phyloP scores from a whole-genome alignment of 2,888 invertebrate species.

The Diploptera punctata region DNA sequence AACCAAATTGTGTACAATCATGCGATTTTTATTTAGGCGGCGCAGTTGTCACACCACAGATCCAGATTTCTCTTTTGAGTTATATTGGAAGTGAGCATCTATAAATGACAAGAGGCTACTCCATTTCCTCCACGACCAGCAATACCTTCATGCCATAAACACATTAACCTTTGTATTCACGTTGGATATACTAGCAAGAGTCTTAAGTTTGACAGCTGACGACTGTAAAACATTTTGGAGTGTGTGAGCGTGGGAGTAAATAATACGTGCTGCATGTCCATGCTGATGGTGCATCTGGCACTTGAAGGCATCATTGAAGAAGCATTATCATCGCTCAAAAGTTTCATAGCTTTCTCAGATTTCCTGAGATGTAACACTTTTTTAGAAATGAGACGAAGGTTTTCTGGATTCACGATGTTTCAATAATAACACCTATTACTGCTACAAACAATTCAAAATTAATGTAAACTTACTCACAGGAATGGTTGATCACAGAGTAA shows the following conservation, averaged over 20 bases:
- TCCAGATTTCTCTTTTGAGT: background rate
- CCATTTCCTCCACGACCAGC: background rate
- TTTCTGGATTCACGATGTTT: background rate
- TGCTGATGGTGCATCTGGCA: background rate
- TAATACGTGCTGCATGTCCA: background rate
- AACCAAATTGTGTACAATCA: conserved; percentile 1
- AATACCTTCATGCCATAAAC: conserved; percentile 4
- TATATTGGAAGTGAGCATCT: background rate
- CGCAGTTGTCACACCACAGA: background rate
- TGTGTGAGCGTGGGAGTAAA: background rate
- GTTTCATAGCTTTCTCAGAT: background rate
- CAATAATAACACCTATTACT: too few species aligned
- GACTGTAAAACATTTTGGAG: background rate
- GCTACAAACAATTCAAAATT: too few species aligned
- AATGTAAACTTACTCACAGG: too few species aligned
- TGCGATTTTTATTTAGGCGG: background rate
- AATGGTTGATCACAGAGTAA: too few species aligned
- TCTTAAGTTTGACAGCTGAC: background rate
- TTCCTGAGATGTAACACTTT: conserved; percentile 12
- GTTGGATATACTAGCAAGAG: background rate
- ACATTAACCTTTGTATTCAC: conserved; percentile 12
- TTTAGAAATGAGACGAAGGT: background rate
- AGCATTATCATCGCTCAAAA: background rate
- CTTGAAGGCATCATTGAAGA: conserved; percentile 12
- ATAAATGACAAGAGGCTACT: too few species aligned